Evolutionary conservation across 1,140 invertebrate genomes (phyloP), one percentile per base, ranked within the genome.

Genomic region (Atta cephalotes): DNA sequence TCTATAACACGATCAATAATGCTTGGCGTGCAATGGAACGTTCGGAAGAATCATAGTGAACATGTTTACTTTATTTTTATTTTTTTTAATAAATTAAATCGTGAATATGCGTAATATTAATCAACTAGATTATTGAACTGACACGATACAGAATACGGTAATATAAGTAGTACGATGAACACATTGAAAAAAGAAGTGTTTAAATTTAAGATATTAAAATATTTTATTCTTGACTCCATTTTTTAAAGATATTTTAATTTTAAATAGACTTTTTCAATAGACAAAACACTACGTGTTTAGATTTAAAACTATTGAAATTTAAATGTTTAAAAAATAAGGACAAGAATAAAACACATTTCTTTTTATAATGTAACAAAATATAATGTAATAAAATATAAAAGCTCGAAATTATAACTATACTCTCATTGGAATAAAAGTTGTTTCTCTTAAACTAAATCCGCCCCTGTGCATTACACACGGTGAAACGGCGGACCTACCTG

Each of bases 401-500:
- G 18, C 25, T 35, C 12, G 12, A 16, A 68, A 18, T 76, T 68
- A 7, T 60, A 63, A 39, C 18, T 51, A 18, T 39, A 4, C 51
- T 80, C 49, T 28, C 56, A 16, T 62, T 68, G 70, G 21, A 70
- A 18, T 35, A 39, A 58, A 81, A 28, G 49, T 58, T 56, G 35
- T 56, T 71, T 78, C 65, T 76, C 78, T 70, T 51, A 68, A 71
- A 62, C 74, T 85, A 53, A 79, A 89, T 88, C 76, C 87, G 88
- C 63, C 72, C 87, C 88, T 90, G 87, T 56, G 71, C 56, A 35
- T 58, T 53, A 60, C 49, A 65, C 65, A 35, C 35, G 60, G 70
- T 74, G 79, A 56, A 86, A 65, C 65, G 87, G 28, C 68, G 80
- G 90, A 89, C 92, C 91, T 92, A 94, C 92, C 94, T 93, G 91